Evolutionary conservation across 2,888 invertebrate genomes (phyloP).

Genomic region (Cepaea hortensis): DNA sequence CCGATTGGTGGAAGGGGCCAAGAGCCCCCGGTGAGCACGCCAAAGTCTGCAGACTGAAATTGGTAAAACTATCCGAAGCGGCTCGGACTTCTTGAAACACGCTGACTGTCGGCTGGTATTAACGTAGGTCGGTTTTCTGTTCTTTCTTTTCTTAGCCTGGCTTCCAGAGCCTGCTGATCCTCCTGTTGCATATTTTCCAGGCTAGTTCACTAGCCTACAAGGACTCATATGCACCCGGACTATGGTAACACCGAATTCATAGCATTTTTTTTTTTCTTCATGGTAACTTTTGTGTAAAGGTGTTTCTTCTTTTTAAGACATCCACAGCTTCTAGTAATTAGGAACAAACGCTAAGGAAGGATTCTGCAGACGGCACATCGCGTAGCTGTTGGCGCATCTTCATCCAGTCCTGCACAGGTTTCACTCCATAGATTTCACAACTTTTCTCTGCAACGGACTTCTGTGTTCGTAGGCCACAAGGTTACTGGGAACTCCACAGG

Average conservation of each 20-base stretch:
- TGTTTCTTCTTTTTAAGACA: background rate
- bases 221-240: background rate
- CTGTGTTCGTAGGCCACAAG: background rate
- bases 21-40: conserved; percentile 57
- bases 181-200: background rate
- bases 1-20: conserved; percentile 36
- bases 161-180: conserved; percentile 23
- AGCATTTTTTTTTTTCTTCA: background rate
- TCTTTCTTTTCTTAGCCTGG: conserved; percentile 26
- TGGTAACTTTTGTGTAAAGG: background rate
- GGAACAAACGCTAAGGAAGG: background rate
- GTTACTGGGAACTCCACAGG: background rate
- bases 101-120: conserved; percentile 10
- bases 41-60: conserved; percentile 67
- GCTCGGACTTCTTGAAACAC: conserved; percentile 26
- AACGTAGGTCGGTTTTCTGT: background rate
- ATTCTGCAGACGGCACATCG: conserved; percentile 29
- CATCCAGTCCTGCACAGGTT: conserved; percentile 15
- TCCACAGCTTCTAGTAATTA: background rate
- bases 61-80: conserved; percentile 67
- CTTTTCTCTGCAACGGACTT: conserved; percentile 8
- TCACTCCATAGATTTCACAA: conserved; percentile 8
- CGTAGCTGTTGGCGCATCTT: conserved; percentile 23
- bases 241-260: background rate
- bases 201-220: background rate